These are phyloP conservation scores for Nomia melanderi DNA, from an alignment of 1,140 invertebrate genomes.

Conservation along the genomic window DNA sequence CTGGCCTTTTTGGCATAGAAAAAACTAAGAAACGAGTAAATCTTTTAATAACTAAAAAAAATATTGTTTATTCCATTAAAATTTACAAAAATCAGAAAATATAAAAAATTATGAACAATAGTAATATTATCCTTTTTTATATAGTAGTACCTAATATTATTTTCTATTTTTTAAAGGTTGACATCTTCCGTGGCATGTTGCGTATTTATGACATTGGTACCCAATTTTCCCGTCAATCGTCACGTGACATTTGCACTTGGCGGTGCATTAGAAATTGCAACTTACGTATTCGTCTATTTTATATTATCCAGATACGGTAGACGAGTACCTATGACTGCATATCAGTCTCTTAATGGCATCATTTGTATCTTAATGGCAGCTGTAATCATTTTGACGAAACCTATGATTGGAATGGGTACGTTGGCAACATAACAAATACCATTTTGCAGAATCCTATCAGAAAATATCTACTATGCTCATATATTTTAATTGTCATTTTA, in stretches of 20 bases:
- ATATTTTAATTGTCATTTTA: background rate
- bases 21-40: too few species aligned
- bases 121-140: too few species aligned
- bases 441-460: background rate
- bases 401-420: slow-evolving; percentile 15
- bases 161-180: slow-evolving; percentile 67
- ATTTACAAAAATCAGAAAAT: too few species aligned
- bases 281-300: slow-evolving; percentile 71
- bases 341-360: slow-evolving; percentile 65
- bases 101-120: too few species aligned
- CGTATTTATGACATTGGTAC: slow-evolving; percentile 63
- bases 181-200: slow-evolving; percentile 68
- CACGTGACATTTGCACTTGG: slow-evolving; percentile 74
- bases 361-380: slow-evolving; percentile 68
- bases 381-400: slow-evolving; percentile 45
- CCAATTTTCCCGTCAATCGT: slow-evolving; percentile 69
- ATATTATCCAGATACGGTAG: slow-evolving; percentile 69
- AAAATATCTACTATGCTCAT: too few species aligned
- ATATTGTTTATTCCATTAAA: too few species aligned
- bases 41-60: too few species aligned
- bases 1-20: too few species aligned
- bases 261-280: slow-evolving; percentile 69
- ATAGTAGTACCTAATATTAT: background rate
- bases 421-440: background rate
- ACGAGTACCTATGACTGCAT: slow-evolving; percentile 61